Evolutionary conservation across 2,113 vertebrate genomes (phyloP).

Genomic region (Gallinago jamesoni): DNA sequence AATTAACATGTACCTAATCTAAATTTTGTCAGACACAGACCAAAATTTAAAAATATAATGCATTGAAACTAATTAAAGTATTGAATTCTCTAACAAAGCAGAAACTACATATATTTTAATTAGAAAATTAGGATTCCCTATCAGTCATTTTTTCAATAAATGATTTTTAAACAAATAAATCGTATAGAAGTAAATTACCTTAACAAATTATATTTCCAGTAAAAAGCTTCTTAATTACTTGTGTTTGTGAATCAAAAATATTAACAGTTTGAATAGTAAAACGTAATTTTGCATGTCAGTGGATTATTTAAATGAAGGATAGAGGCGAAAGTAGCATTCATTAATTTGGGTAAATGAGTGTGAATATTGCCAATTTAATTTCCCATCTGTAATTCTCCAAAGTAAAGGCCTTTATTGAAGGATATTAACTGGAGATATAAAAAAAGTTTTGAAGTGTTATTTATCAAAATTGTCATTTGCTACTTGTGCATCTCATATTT

Average conservation of each 20-base stretch:
- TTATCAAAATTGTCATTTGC: not conserved
- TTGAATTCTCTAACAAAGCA: not conserved
- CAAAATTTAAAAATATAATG: not conserved
- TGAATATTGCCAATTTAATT: slow-evolving; percentile 8
- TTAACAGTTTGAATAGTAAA: not conserved
- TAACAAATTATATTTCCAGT: not conserved
- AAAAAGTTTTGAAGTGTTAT: not conserved
- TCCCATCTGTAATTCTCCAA: not conserved
- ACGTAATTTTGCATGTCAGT: not conserved
- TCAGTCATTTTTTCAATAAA: not conserved
- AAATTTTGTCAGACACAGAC: not conserved
- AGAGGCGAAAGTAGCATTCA: not conserved
- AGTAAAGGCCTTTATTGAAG: not conserved
- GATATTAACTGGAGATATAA: not conserved
- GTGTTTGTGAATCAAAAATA: not conserved
- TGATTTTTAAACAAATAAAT: not conserved
- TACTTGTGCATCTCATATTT: not conserved
- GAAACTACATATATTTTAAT: not conserved
- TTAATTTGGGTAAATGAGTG: not conserved
- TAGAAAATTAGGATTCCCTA: not conserved
- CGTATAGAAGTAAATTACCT: not conserved
- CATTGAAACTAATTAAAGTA: not conserved
- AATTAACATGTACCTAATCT: not conserved
- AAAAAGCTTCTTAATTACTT: not conserved
- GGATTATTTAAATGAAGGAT: not conserved